Evolutionary conservation across 2,888 invertebrate genomes (phyloP).

Genomic region (Melinopterus prodromus): DNA sequence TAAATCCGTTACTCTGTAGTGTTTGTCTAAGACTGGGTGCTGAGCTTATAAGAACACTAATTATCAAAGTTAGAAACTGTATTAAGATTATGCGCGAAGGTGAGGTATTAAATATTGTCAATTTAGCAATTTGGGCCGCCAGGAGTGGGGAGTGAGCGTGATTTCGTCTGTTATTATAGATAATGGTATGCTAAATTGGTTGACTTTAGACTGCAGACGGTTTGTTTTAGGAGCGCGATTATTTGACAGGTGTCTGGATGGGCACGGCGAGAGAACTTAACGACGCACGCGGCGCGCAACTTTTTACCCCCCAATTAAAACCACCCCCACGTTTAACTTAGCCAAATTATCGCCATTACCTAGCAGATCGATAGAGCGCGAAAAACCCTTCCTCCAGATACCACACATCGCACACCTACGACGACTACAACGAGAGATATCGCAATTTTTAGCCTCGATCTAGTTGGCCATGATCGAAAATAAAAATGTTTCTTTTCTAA

Average conservation of each 20-base stretch:
- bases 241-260: conserved; percentile 57
- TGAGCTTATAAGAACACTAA: conserved; percentile 61
- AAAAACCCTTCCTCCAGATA: not conserved
- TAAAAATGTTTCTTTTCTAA: not conserved
- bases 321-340: not conserved
- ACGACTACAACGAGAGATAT: not conserved
- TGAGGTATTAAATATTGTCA: conserved; percentile 61
- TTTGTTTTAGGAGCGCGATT: conserved; percentile 55
- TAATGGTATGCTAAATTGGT: conserved; percentile 60
- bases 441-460: not conserved
- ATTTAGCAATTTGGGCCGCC: conserved; percentile 58
- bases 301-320: conserved; percentile 40
- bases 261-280: not conserved
- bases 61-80: conserved; percentile 63
- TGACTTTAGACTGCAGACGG: conserved; percentile 56
- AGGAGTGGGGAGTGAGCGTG: conserved; percentile 55
- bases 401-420: not conserved
- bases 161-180: conserved; percentile 60
- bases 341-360: not conserved
- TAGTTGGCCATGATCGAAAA: not conserved
- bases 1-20: conserved; percentile 56
- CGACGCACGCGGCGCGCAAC: conserved; percentile 35
- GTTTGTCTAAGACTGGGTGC: conserved; percentile 57
- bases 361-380: not conserved
- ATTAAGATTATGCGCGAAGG: conserved; percentile 60